Evolutionary conservation across 2,797 vertebrate genomes (phyloP).

Genomic region (Phalloptychus januarius): DNA sequence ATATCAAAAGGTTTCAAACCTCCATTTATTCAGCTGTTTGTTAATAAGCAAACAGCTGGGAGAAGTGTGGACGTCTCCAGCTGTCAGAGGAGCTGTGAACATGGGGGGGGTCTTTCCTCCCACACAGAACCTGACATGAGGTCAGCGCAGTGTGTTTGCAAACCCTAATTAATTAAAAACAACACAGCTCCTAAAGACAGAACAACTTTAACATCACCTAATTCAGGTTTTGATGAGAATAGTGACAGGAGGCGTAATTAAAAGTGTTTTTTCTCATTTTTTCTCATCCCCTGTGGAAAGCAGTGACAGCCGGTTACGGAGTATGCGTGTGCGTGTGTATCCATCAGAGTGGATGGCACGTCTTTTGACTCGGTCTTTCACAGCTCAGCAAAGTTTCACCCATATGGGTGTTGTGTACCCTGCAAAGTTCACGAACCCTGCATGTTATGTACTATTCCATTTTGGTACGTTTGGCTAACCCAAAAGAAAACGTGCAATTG

Average conservation of each 20-base stretch:
- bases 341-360: background rate
- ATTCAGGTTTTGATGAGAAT: conserved; percentile 69
- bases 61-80: conserved; percentile 1
- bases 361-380: background rate
- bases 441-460: background rate
- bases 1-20: background rate
- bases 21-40: no score
- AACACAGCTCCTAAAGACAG: conserved; percentile 54
- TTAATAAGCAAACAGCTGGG: conserved; percentile 11
- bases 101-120: background rate
- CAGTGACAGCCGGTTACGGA: conserved; percentile 70
- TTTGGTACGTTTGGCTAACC: no score
- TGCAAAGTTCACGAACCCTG: no score
- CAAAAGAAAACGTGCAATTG: no score
- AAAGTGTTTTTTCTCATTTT: conserved; percentile 57
- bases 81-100: conserved; percentile 8
- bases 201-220: conserved; percentile 66
- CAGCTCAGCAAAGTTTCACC: background rate
- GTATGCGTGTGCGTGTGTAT: conserved; percentile 15
- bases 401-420: no score
- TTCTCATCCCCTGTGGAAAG: conserved; percentile 14
- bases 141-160: conserved; percentile 33
- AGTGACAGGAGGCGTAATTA: conserved; percentile 71
- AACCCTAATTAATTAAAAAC: conserved; percentile 66
- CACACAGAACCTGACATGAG: conserved; percentile 5